A percentile compares a stretch with the other conserved stretches of the same genome.
Evolutionary conservation across 2,113 vertebrate genomes (phyloP).

Genomic region (Larimichthys crocea): DNA sequence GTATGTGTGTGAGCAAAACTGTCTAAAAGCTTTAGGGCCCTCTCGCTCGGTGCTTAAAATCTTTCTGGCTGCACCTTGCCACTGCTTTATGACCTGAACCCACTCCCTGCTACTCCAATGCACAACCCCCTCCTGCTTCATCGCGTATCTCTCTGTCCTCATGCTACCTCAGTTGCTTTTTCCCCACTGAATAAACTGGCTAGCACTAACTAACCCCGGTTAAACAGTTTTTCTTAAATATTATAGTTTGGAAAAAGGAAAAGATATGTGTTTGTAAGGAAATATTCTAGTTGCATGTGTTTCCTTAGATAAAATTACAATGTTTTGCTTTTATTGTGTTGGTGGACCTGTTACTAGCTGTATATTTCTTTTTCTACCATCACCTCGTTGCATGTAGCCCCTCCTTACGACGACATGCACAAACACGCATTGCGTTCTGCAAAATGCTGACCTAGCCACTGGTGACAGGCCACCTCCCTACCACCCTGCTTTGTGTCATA

Average conservation of each 20-base stretch:
- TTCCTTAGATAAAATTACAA: not conserved
- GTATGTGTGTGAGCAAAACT: slow-evolving; percentile 38
- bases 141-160: not conserved
- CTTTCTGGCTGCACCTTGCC: slow-evolving; percentile 10
- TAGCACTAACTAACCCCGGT: not conserved
- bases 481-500: slow-evolving; percentile 55
- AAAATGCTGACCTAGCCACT: slow-evolving; percentile 70
- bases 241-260: not conserved
- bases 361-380: slow-evolving; percentile 11
- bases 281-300: not conserved
- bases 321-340: too few species aligned
- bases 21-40: slow-evolving; percentile 24
- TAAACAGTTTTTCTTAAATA: slow-evolving; percentile 25
- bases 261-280: not conserved
- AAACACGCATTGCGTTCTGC: slow-evolving; percentile 46
- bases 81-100: slow-evolving; percentile 26
- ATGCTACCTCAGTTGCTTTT: not conserved
- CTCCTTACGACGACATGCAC: slow-evolving; percentile 38
- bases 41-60: not conserved
- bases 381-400: slow-evolving; percentile 23
- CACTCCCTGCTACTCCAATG: not conserved
- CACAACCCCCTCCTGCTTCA: not conserved
- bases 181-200: not conserved
- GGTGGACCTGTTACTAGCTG: not conserved
- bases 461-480: slow-evolving; percentile 65